These are phyloP conservation scores for Tetanocera ferruginea DNA, from an alignment of 2,888 invertebrate genomes.

Conservation along the genomic window DNA sequence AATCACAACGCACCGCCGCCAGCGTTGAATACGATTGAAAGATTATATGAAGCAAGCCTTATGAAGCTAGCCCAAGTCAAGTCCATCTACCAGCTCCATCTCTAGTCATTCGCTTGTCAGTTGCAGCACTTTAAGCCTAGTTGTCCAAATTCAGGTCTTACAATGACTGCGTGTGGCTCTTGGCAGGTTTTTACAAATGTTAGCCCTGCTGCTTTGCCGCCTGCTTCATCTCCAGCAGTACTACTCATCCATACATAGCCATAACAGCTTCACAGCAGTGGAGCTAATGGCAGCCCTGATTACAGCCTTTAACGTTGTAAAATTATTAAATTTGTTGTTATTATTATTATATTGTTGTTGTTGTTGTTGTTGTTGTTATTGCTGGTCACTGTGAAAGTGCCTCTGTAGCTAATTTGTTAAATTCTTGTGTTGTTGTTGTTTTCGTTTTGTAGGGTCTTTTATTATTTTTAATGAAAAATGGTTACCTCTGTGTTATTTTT, in stretches of 20 bases:
- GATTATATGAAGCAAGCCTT: conserved; percentile 37
- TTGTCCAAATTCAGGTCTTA: conserved; percentile 44
- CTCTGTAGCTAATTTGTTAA: conserved; percentile 2
- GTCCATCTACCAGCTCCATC: not conserved
- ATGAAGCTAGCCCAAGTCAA: not conserved
- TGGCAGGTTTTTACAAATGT: conserved; percentile 46
- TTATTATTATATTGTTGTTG: conserved; percentile 31
- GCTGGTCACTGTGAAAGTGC: conserved; percentile 17
- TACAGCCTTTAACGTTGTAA: conserved; percentile 39
- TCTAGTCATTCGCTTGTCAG: not conserved
- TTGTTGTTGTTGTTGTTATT: not conserved
- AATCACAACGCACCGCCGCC: conserved; percentile 66
- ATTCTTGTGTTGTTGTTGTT: conserved; percentile 6
- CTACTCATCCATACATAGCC: not conserved
- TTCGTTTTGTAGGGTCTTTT: not conserved
- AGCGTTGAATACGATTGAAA: conserved; percentile 50
- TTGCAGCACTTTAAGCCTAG: not conserved
- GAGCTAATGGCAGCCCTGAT: conserved; percentile 24
- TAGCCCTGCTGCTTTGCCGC: not conserved
- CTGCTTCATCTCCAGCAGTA: not conserved
- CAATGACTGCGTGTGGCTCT: conserved; percentile 57
- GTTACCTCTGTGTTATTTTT: not conserved
- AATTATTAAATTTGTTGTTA: conserved; percentile 40
- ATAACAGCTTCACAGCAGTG: conserved; percentile 2
- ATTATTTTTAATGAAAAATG: not conserved